Base-by-base conservation (phyloP, 2,113 vertebrate genomes). In the Phrynosoma platyrhinos region DNA sequence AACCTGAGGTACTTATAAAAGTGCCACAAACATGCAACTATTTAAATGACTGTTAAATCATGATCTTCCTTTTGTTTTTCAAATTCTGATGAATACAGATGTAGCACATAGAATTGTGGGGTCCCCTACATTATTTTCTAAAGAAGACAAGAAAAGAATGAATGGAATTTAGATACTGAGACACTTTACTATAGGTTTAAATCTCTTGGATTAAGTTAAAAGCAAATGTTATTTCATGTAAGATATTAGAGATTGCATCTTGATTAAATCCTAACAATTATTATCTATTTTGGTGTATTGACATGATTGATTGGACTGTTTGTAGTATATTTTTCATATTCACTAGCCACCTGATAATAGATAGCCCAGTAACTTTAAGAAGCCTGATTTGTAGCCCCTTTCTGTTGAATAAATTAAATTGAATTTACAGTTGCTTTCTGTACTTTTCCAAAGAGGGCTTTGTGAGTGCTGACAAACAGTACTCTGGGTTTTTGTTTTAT, bases 381-480 rank as follows among this genome's bases (percentile, higher is more conserved):
- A 42, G 62, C 81, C 88, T 18, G 3, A 89, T 92, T 89, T 91
- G 89, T 90, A 84, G 90, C 40, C 81, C 90, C 84, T 85, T 85
- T 32, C 78, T 81, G 52, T 47, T 84, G 90, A 92, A 95, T 95
- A 93, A 94, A 94, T 95, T 93, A 94, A 86, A 82, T n/a, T 84
- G 87, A 89, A 95, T 95, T 94, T 95, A 93, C 87, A 88, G 0
- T 32, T 86, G 82, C 90, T 90, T n/a, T 93, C 86, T 91, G 85
- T 79, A 82, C 89, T 91, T 53, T 75, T 94, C 88, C 92, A 93
- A 78, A 79, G 83, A 95, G 88, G 79, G 82, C 32, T 92, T 92
- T 90, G 83, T 85, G 93, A 87, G 91, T 90, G 81, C 1, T 2
- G 90, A 92, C 10, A 87, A 88, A 94, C 86, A 89, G 72, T 83